Percentiles rank a stretch among this genome's conserved stretches.
phyloP scores from a whole-genome alignment of 2,888 invertebrate genomes.

The Orchestes rusci region DNA sequence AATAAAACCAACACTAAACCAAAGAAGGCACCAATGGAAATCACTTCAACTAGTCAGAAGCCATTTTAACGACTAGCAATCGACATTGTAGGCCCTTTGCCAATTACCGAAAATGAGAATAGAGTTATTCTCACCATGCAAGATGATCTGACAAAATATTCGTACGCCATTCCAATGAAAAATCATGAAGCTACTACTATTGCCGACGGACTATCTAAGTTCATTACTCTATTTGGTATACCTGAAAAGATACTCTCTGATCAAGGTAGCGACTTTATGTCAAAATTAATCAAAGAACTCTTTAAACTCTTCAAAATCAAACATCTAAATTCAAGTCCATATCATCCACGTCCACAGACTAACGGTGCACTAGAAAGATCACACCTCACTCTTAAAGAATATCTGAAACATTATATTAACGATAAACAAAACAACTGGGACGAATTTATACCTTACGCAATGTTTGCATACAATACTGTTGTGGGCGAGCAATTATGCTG shows the following conservation, averaged over 20 bases:
- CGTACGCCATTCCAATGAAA: slow-evolving; percentile 30
- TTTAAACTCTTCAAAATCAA: slow-evolving; percentile 33
- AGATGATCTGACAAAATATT: slow-evolving; percentile 36
- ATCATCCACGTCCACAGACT: slow-evolving; percentile 30
- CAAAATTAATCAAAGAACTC: slow-evolving; percentile 32
- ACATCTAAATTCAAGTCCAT: slow-evolving; percentile 30
- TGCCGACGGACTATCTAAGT: slow-evolving; percentile 29
- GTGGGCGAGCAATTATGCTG: slow-evolving; percentile 27
- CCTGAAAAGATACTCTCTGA: slow-evolving; percentile 33
- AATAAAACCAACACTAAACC: slow-evolving; percentile 27
- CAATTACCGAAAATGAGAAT: slow-evolving; percentile 30
- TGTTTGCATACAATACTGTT: slow-evolving; percentile 12
- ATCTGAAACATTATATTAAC: slow-evolving; percentile 30
- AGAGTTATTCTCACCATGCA: slow-evolving; percentile 32
- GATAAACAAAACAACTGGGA: slow-evolving; percentile 30
- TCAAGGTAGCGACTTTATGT: slow-evolving; percentile 31
- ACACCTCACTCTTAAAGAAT: slow-evolving; percentile 27
- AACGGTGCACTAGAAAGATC: slow-evolving; percentile 33
- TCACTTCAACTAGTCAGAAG: slow-evolving; percentile 29
- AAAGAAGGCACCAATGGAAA: slow-evolving; percentile 23
- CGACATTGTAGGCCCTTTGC: slow-evolving; percentile 18
- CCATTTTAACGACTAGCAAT: slow-evolving; percentile 26
- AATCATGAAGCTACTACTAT: slow-evolving; percentile 34
- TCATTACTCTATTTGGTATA: slow-evolving; percentile 28
- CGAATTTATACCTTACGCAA: slow-evolving; percentile 29